Base-by-base conservation (phyloP, 64 coral and sea anemone genomes). In the Catalaphyllia jardinei region DNA sequence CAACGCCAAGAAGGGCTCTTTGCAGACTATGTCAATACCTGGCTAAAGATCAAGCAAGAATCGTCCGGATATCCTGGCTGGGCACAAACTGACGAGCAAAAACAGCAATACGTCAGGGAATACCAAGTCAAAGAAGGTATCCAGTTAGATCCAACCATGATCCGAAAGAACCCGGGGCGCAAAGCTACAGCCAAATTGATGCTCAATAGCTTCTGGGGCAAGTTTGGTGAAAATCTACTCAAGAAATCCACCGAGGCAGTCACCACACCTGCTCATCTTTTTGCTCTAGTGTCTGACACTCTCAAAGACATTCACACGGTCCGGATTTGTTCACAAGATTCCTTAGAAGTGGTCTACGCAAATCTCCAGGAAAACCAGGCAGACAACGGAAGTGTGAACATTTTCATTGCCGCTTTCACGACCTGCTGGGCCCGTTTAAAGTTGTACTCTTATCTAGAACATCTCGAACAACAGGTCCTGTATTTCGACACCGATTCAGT, bases 381-480 rank as follows among this genome's bases (percentile, higher is more conserved):
- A 5, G 3, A 4, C 22, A 11, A 60, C 51, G 28, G 4, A 3
- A 29, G 5, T 15, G 0, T 29, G 15, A 87, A 93, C 79, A 88
- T 93, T 39, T 81, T 93, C 63, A 30, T 93, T 10, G 77, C 75
- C 20, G 60, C 30, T 57, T 88, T 93, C 60, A 93, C 91, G 29
- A 93, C 85, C 0, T 60, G 76, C 71, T 82, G 76, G 64, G 91
- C 85, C 28, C 60, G 91, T 65, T 31, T 93, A 38, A 25, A 81
- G 42, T 61, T 88, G 18, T 92, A 92, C 31, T 12, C n/a, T 22
- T 30, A 72, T 39, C 31, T 88, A 35, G 33, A 82, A 72, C 62
- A 17, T 4, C 71, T 61, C 1, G 20, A 62, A 51, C 75, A 79
- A 33, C 75, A 52, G 13, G 52, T 62, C 17, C 86, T 87, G 42